Evolutionary conservation across 2,888 invertebrate species (phyloP), one percentile per base, ranked within the genome.

Genomic region (Watsonalla cultraria): DNA sequence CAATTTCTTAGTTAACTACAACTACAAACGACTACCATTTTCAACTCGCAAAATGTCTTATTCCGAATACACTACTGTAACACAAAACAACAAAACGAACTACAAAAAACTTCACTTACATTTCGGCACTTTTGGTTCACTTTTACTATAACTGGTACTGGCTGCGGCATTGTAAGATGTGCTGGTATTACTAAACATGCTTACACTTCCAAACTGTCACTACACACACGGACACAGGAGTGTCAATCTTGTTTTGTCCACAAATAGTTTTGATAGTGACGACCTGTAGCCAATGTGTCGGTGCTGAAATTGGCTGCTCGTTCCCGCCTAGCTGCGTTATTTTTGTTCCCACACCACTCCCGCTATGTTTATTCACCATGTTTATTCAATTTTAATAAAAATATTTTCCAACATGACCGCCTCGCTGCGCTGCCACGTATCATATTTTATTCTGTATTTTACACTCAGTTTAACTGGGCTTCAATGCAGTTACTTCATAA

Each of bases 341-440:
- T 89, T 90, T 86, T 84, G 83, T 80, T 86, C 66, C 76, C 53
- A 58, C 74, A 60, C 64, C 67, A 72, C 75, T 70, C 74, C 64
- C 72, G 71, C 68, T 59, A 62, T 79, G 80, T 84, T 82, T 82
- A 82, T 80, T 78, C 76, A 78, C 68, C 60, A 62, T 79, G 80
- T 84, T 82, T 82, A 82, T 80, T 78, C 76, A 78, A 81, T 81
- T 80, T 83, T 78, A 82, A 80, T 83, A 79, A 80, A 74, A 80
- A 81, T 76, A 74, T 80, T 78, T 74, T 66, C 61, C 55, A 58
- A 60, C 64, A 53, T 59, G 59, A 65, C 60, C 58, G 65, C 63
- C 55, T 61, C 60, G 51, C 51, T 58, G 55, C 53, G 54, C 56
- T 52, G 54, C 51, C 53, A 57, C 54, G 47, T 53, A 53, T 37